These are phyloP conservation scores for Psilanteris sp. DNA, from an alignment of 1,140 invertebrate species.

Conservation along the genomic window DNA sequence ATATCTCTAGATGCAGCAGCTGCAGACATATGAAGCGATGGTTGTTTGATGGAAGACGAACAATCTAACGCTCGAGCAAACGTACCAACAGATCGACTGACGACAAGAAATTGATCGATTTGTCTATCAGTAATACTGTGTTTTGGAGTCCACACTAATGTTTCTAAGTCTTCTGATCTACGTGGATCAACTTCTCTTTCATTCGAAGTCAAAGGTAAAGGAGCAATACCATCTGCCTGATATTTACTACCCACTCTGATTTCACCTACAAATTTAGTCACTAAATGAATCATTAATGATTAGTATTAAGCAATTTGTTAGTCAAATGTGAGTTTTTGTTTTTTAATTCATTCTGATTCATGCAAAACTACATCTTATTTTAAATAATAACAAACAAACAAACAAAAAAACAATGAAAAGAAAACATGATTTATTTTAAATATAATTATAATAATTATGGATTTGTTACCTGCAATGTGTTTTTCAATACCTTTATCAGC, in stretches of 20 bases:
- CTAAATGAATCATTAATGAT: too few species aligned
- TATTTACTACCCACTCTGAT: slow-evolving; percentile 96
- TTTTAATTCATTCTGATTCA: too few species aligned
- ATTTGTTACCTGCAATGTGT: too few species aligned
- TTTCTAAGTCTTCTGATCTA: slow-evolving; percentile 90
- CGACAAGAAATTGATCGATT: slow-evolving; percentile 99
- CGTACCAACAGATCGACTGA: slow-evolving; percentile 98
- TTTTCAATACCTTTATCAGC: slow-evolving; percentile 97
- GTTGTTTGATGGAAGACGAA: slow-evolving; percentile 98
- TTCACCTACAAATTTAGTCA: too few species aligned
- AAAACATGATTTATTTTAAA: too few species aligned
- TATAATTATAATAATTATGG: too few species aligned
- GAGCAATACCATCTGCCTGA: slow-evolving; percentile 89
- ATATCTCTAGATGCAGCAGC: slow-evolving; percentile 99
- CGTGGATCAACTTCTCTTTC: slow-evolving; percentile 86
- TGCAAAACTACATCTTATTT: too few species aligned
- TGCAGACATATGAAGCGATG: slow-evolving; percentile 98
- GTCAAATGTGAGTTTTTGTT: too few species aligned
- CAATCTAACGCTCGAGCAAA: slow-evolving; percentile 99
- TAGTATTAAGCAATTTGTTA: too few species aligned
- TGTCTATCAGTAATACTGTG: slow-evolving; percentile 95
- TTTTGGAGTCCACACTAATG: slow-evolving; percentile 95
- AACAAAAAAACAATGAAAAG: too few species aligned
- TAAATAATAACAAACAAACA: too few species aligned
- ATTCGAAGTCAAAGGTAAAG: slow-evolving; percentile 77